phyloP scores from a whole-genome alignment of 2,797 vertebrate genomes.

The Characodon lateralis region DNA sequence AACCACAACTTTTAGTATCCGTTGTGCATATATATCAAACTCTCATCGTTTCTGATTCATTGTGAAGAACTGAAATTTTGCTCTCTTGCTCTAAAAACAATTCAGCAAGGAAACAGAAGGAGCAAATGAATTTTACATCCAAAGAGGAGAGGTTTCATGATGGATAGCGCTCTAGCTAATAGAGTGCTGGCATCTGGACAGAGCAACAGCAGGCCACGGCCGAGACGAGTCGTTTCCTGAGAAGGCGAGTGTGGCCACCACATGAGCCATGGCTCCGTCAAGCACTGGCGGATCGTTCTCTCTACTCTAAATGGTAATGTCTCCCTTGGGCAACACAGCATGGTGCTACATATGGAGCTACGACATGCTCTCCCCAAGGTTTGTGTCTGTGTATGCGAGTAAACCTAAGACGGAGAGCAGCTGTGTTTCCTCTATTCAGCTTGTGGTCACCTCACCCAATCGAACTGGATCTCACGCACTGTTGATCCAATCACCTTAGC shows the following conservation, averaged over 20 bases:
- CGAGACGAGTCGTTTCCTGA: conserved; percentile 27
- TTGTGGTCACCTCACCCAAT: conserved; percentile 58
- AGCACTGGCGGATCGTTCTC: conserved; percentile 56
- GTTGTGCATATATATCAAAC: not conserved
- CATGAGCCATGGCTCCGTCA: conserved; percentile 55
- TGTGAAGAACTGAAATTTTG: conserved; percentile 9
- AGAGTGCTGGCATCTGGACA: conserved; percentile 51
- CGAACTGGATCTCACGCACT: conserved; percentile 65
- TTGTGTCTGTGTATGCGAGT: not conserved
- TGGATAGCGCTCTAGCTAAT: conserved; percentile 66
- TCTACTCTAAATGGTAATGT: conserved; percentile 77
- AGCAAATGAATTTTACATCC: conserved; percentile 36
- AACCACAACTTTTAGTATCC: not conserved
- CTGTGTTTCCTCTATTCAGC: conserved; percentile 57
- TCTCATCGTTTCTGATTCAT: not conserved
- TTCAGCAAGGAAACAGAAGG: conserved; percentile 31
- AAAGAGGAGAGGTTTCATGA: conserved; percentile 55
- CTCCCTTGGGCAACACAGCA: conserved; percentile 65
- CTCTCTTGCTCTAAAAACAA: conserved; percentile 25
- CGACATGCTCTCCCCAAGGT: conserved; percentile 33
- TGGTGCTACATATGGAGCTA: conserved; percentile 61
- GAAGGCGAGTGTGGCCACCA: conserved; percentile 40
- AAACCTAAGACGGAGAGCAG: conserved; percentile 29
- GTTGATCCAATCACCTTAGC: conserved; percentile 68
- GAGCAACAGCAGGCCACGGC: conserved; percentile 49